Evolutionary conservation across 2,113 vertebrate species (phyloP).

Genomic region (Siphamia tubifer): DNA sequence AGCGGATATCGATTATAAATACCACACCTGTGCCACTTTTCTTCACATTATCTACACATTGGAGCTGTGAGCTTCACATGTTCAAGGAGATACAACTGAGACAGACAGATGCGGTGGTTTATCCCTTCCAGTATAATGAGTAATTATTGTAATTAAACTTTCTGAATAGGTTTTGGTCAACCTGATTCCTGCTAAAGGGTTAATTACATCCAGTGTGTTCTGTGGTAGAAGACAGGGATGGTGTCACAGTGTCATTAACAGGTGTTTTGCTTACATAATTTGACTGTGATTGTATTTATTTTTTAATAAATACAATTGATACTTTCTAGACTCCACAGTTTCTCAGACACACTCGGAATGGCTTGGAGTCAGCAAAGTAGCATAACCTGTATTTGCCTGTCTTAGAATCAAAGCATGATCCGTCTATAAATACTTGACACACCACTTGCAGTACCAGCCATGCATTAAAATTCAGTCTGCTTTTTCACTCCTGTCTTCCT

Average conservation of each 20-base stretch:
- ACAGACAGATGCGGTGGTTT: conserved; percentile 19
- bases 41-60: conserved; percentile 11
- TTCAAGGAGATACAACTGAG: conserved; percentile 24
- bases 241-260: conserved; percentile 19
- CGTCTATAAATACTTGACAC: conserved; percentile 25
- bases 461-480: conserved; percentile 26
- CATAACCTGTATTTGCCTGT: conserved; percentile 8
- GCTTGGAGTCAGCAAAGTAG: neutral
- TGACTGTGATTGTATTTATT: neutral
- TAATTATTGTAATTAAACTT: conserved; percentile 51
- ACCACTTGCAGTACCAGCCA: conserved; percentile 8
- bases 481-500: conserved; percentile 10
- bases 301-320: neutral
- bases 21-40: conserved; percentile 71
- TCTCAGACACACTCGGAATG: neutral
- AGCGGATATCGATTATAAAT: conserved; percentile 69
- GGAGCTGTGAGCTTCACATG: neutral
- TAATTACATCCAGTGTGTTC: conserved; percentile 11
- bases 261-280: conserved; percentile 38
- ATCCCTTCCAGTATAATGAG: conserved; percentile 25
- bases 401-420: conserved; percentile 20
- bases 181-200: conserved; percentile 5
- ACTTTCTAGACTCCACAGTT: too few relatives aligned
- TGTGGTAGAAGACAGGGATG: conserved; percentile 3
- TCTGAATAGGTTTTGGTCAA: conserved; percentile 40